phyloP scores from a whole-genome alignment of 2,113 vertebrate species.

The Xiphorhynchus elegans region DNA sequence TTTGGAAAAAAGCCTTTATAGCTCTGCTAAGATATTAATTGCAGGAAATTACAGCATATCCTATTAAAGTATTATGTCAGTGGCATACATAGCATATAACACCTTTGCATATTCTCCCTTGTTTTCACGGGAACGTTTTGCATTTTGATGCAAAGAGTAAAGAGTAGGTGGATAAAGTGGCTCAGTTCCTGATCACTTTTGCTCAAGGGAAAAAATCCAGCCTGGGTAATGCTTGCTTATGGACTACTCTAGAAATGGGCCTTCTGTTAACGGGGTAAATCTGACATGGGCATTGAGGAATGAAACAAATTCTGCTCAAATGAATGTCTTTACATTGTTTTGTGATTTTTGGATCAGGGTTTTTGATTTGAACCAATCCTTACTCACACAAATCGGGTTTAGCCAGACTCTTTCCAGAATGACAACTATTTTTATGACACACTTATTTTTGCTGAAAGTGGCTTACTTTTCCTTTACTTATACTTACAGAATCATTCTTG shows the following conservation, averaged over 20 bases:
- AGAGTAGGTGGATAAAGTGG: constrained; percentile 43
- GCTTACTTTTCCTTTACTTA: not conserved
- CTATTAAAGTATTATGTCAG: constrained; percentile 78
- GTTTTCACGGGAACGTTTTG: constrained; percentile 55
- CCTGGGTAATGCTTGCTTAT: not conserved
- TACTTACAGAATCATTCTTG: not conserved
- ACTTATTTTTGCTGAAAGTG: not conserved
- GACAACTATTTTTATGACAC: not conserved
- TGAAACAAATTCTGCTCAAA: not conserved
- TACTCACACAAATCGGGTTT: not conserved
- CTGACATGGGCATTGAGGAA: not conserved
- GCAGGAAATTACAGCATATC: constrained; percentile 83
- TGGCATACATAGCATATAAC: constrained; percentile 67
- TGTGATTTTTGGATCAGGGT: not conserved
- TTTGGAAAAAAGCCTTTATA: constrained; percentile 69
- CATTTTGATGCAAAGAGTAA: constrained; percentile 57
- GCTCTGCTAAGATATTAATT: constrained; percentile 77
- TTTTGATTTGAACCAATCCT: not conserved
- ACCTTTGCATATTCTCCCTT: constrained; percentile 73
- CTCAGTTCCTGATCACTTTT: constrained; percentile 37
- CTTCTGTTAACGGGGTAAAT: not conserved
- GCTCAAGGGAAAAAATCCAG: constrained; percentile 14
- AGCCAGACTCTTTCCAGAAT: not conserved
- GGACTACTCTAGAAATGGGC: not conserved
- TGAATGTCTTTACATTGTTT: not conserved